Base-by-base conservation (phyloP, 2,888 invertebrate genomes). In the Cremastobaeus sp. region DNA sequence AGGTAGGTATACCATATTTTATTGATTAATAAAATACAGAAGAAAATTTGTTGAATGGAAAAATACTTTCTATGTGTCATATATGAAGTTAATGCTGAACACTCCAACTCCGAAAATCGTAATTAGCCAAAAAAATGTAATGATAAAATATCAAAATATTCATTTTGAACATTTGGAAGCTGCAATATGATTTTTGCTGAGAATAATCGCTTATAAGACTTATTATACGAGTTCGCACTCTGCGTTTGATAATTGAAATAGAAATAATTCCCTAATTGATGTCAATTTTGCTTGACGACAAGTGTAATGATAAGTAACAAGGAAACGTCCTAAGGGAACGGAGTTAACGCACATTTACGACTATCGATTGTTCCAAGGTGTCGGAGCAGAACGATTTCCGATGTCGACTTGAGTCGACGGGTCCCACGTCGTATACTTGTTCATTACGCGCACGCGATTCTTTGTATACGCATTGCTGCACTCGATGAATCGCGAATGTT, bases 241-340 rank as follows among this genome's bases (percentile, higher is more conserved):
- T 17, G 20, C 41, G 60, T 69, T 48, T 66, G 70, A 81, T 77
- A 78, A 79, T 69, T 72, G 70, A 77, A 81, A 80, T 77, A 79
- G 76, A 80, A 77, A 76, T 74, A 77, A 78, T 77, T 73, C 76
- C 77, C 78, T 80, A 79, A 80, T 79, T 81, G 82, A 82, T 80
- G 81, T 82, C 83, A 82, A 83, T 83, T 82, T 83, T 21, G 43
- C 68, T 55, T 45, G 34, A 47, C 71, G 34, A 52, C 68, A 43
- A 52, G 54, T 43, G 55, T 66, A 66, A 66, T 55, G 21, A 55
- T 62, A 55, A 69, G 50, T 45, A 59, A 71, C 68, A 64, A 71
- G 71, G 75, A 73, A 66, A 43, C 47, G 64, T 75, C 77, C 68
- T 52, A 37, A 34, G 74, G 76, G 76, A 69, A 52, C 64, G 59